phyloP scores from a whole-genome alignment of 2,113 vertebrate genomes.

The Eira barbara region DNA sequence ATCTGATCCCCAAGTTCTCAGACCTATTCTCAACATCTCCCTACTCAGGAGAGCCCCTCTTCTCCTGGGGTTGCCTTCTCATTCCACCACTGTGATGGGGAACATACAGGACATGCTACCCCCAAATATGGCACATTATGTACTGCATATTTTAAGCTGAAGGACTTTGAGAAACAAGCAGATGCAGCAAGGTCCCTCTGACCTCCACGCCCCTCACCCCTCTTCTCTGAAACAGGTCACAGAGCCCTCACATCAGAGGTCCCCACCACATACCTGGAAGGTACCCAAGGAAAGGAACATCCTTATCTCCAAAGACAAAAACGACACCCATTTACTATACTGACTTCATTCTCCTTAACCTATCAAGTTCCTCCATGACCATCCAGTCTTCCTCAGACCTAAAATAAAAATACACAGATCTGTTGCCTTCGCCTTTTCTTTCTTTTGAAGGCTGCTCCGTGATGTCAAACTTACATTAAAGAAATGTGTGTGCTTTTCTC shows the following conservation, averaged over 20 bases:
- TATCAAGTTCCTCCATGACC: neutral
- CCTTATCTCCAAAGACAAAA: neutral
- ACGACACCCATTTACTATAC: neutral
- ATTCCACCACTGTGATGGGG: neutral
- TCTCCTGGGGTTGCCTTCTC: neutral
- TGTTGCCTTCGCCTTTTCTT: neutral
- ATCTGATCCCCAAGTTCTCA: neutral
- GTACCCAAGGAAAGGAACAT: neutral
- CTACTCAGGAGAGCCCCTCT: neutral
- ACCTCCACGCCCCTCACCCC: neutral
- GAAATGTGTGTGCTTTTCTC: neutral
- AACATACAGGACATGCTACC: neutral
- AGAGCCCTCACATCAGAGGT: neutral
- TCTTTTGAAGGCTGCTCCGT: neutral
- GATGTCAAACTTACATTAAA: neutral
- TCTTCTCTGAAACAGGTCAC: neutral
- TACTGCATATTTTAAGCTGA: neutral
- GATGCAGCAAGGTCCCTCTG: neutral
- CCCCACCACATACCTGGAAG: neutral
- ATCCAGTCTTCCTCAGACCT: neutral
- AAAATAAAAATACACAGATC: neutral
- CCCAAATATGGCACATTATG: neutral
- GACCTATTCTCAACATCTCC: neutral
- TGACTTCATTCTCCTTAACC: neutral
- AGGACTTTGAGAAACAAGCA: neutral